Evolutionary conservation across 2,888 invertebrate genomes (phyloP), one percentile per base, ranked within the genome.

Genomic region (Candidula unifasciata): DNA sequence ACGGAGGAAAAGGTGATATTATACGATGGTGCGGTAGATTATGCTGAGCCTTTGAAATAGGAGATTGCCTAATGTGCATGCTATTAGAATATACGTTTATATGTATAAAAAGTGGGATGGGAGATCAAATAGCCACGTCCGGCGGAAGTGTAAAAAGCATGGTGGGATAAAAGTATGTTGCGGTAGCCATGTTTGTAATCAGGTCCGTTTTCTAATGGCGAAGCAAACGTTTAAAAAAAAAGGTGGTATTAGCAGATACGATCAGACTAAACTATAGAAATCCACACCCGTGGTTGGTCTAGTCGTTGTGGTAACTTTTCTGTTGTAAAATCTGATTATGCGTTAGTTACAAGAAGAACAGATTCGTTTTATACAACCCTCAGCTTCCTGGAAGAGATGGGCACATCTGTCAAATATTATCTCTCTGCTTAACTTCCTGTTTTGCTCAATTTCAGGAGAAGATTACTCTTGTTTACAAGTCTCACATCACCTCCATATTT

Each of bases 371-470:
- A 44, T 44, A 73, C 27, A 73, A 73, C 44, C 52, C 27, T 5
- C 73, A 66, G 44, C 27, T 68, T 68, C 52, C 66, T 68, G 37
- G 5, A 66, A 66, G 71, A 71, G 68, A 35, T 30, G 44, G 35
- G 10, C 13, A 57, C 69, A 71, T 80, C 69, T 80, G 80, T 27
- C 71, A 16, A 21, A 35, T 54, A 71, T 80, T 80, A 80, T 57
- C 54, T 30, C 80, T 54, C 71, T 35, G 80, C 52, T 60, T 71
- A 33, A 80, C 80, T 80, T 80, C 80, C 80, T 80, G 69, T 80
- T 71, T 80, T 16, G 64, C 79, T 64, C 24, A 5, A 13, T 37
- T 64, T 64, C 30, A 35, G 35, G 66, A 27, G n/a, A 35, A 54
- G 74, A 30, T 74, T 27, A 27, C 30, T 74, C 21, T 3, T 33